phyloP scores from a whole-genome alignment of 2,888 invertebrate genomes.

The Altica lythri region DNA sequence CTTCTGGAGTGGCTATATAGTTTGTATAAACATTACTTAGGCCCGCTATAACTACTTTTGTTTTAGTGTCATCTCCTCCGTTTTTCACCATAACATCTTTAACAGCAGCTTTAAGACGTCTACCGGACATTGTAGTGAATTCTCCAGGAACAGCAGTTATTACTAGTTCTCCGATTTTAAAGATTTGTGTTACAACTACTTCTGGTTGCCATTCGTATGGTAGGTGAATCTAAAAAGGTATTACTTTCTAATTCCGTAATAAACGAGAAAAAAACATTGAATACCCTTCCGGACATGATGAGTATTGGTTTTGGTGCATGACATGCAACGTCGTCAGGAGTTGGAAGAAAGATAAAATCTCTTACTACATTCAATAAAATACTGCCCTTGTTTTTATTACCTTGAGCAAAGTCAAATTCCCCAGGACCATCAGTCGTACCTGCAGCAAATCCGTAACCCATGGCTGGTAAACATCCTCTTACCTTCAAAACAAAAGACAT shows the following conservation, averaged over 20 bases:
- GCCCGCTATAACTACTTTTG: conserved; percentile 78
- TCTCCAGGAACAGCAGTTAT: conserved; percentile 88
- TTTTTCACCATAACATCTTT: conserved; percentile 59
- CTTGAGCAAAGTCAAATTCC: conserved; percentile 81
- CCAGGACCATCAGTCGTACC: conserved; percentile 92
- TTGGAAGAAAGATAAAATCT: conserved; percentile 77
- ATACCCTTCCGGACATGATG: conserved; percentile 83
- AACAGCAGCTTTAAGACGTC: conserved; percentile 65
- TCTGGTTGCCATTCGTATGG: conserved; percentile 92
- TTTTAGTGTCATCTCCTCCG: conserved; percentile 50
- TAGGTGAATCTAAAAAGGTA: conserved; percentile 33
- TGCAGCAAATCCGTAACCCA: conserved; percentile 95
- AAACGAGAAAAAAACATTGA: conserved; percentile 39
- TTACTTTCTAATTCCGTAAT: not conserved
- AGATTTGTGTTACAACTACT: conserved; percentile 80
- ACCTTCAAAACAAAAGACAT: conserved; percentile 59
- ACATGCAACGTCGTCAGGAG: conserved; percentile 73
- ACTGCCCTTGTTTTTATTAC: conserved; percentile 72
- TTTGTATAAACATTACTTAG: conserved; percentile 88
- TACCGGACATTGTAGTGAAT: conserved; percentile 94
- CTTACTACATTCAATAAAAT: conserved; percentile 84
- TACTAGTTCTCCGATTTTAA: conserved; percentile 75
- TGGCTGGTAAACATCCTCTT: conserved; percentile 81
- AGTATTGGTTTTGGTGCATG: conserved; percentile 89
- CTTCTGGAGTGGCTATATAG: conserved; percentile 89